Evolutionary conservation across 2,888 invertebrate species (phyloP), one percentile per base, ranked within the genome.

Genomic region (Nemoura dubitans): DNA sequence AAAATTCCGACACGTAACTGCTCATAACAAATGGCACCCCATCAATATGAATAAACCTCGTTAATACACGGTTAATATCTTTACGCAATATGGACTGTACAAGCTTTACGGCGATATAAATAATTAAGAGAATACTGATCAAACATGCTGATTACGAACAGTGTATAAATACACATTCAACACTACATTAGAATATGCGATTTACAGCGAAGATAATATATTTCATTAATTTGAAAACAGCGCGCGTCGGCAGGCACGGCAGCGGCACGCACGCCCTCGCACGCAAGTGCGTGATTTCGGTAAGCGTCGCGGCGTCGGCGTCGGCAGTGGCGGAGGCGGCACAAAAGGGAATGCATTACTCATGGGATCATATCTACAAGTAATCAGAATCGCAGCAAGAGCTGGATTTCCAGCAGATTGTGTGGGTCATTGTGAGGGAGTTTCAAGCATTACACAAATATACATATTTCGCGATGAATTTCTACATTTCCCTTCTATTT

Each of bases 201-300:
- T 84, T 27, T 27, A 84, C 29, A 84, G 26, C 14, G 28, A 2
- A 76, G 84, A 84, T 84, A 84, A 84, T 76, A 27, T 43, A 76
- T 76, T 84, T 84, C 84, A 76, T 84, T 84, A 84, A 84, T 84
- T 84, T 84, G 84, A 76, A 59, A 84, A 84, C 84, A 76, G 16
- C 59, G 59, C 59, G 59, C 76, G 59, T 59, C 84, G 76, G 14
- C 26, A 28, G 25, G 43, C 43, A 5, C 29, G 28, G 29, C 84
- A 26, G 59, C 27, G 28, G 16, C 59, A 84, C 84, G 28, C 84
- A 76, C 84, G 27, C 10, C 10, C 0, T 36, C 83, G 76, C 84
- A 84, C 84, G 84, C 84, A 84, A 84, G 36, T 36, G 36, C 36
- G 36, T 36, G 36, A 36, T 36, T 36, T 36, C 10, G 36, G 36